Evolutionary conservation across 2,113 vertebrate species (phyloP).

Genomic region (Okapia johnstoni): DNA sequence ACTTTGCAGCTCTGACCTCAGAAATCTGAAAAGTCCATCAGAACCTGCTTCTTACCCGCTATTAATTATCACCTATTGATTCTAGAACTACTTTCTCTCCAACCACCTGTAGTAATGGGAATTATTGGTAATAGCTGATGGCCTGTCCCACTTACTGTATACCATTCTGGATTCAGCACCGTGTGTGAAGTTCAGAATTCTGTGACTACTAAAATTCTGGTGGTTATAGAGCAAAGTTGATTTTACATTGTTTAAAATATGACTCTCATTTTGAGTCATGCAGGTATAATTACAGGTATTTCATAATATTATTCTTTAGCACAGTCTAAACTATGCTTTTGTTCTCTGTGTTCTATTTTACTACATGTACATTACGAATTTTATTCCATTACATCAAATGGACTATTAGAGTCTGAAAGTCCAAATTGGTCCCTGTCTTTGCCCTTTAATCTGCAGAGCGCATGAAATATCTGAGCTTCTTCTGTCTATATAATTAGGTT

Average conservation of each 20-base stretch:
- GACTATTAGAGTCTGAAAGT: conserved; percentile 45
- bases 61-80: not conserved
- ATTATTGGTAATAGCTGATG: not conserved
- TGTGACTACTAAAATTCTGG: not conserved
- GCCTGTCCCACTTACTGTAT: not conserved
- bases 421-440: conserved; percentile 33
- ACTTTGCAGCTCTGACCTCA: not conserved
- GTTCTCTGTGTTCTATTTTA: conserved; percentile 31
- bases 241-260: conserved; percentile 19
- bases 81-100: not conserved
- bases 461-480: not conserved
- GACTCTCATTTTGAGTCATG: conserved; percentile 47
- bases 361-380: not conserved
- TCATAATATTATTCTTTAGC: not conserved
- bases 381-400: conserved; percentile 63
- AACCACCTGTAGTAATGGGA: not conserved
- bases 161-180: not conserved
- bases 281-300: conserved; percentile 59
- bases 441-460: conserved; percentile 42
- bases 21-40: not conserved
- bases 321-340: conserved; percentile 46
- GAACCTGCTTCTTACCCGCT: not conserved
- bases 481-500: conserved; percentile 52
- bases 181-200: not conserved
- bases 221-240: not conserved